These are phyloP conservation scores for Drosophila tanythrix DNA, from an alignment of 2,888 invertebrate species.

Conservation along the genomic window DNA sequence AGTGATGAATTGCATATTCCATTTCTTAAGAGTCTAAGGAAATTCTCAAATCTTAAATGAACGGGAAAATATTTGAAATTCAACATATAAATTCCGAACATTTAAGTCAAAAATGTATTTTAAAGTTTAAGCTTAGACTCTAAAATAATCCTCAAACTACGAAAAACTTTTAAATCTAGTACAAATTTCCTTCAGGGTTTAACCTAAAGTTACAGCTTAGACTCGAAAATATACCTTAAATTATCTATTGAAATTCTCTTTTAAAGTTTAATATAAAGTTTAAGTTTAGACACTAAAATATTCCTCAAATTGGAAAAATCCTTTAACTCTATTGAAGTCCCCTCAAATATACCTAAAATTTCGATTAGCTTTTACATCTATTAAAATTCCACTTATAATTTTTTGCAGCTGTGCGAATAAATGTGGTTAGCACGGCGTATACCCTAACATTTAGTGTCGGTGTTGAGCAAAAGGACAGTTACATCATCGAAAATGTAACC, in stretches of 20 bases:
- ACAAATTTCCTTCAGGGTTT: not conserved
- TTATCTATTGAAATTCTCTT: no score
- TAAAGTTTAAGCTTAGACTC: not conserved
- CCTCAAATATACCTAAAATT: not conserved
- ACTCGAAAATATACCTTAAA: no score
- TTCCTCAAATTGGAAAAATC: not conserved
- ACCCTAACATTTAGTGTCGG: constrained; percentile 63
- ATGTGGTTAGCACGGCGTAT: constrained; percentile 55
- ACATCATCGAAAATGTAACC: constrained; percentile 63
- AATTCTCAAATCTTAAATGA: no score
- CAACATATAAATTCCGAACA: no score
- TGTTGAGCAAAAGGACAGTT: constrained; percentile 61
- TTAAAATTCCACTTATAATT: not conserved
- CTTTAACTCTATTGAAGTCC: not conserved
- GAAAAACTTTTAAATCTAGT: not conserved
- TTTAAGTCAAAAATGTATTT: no score
- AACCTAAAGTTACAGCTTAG: not conserved
- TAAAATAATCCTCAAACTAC: not conserved
- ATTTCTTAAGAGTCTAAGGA: no score
- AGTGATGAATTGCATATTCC: not conserved
- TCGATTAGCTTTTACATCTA: not conserved
- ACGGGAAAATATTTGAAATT: not conserved
- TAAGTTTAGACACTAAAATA: not conserved
- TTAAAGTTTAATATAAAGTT: not conserved
- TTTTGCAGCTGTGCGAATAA: constrained; percentile 48